phyloP scores from a whole-genome alignment of 2,113 vertebrate genomes.

The Zapornia atra region DNA sequence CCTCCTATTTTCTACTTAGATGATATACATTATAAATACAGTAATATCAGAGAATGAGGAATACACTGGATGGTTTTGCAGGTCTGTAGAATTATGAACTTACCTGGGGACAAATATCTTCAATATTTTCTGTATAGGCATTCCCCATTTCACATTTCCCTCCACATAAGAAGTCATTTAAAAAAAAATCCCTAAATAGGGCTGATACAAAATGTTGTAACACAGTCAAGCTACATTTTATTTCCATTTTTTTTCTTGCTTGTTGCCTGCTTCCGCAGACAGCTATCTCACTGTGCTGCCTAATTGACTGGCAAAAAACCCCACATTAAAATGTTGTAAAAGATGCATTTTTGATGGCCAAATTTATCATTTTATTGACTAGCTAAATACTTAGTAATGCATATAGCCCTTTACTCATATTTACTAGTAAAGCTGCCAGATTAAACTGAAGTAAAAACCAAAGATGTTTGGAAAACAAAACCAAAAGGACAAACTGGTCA shows the following conservation, averaged over 20 bases:
- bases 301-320: neutral
- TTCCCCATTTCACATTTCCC: neutral
- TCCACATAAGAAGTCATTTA: neutral
- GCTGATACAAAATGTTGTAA: neutral
- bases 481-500: neutral
- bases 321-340: neutral
- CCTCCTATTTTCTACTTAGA: neutral
- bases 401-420: neutral
- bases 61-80: neutral
- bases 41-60: neutral
- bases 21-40: neutral
- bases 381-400: neutral
- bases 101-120: neutral
- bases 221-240: neutral
- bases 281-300: neutral
- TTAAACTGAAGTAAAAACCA: neutral
- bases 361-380: neutral
- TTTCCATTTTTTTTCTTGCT: neutral
- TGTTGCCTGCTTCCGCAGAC: neutral
- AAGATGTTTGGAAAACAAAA: neutral
- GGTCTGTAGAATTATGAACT: neutral
- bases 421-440: neutral
- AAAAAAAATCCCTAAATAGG: neutral
- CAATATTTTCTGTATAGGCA: neutral
- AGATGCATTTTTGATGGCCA: neutral